Conservation (phyloP, 2,797 vertebrate species). For the Danio tinwini region DNA sequence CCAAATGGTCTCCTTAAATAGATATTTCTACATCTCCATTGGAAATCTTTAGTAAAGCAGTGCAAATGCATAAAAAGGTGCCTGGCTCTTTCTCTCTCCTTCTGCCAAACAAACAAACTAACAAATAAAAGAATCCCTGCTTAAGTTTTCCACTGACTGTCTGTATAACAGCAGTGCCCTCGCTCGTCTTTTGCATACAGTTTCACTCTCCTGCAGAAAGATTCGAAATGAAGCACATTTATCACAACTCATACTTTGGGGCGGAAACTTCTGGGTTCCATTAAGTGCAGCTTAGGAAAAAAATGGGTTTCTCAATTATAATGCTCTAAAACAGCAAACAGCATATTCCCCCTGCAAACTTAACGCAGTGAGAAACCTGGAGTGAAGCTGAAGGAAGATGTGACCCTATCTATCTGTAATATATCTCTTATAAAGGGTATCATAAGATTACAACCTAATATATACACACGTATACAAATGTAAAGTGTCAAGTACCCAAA, state of each 20-base stretch:
- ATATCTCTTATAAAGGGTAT: slow-evolving; percentile 77
- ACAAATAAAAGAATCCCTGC: slow-evolving; percentile 71
- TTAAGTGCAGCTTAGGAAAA: slow-evolving; percentile 76
- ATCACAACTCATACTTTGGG: slow-evolving; percentile 74
- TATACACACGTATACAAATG: slow-evolving; percentile 81
- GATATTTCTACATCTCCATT: slow-evolving; percentile 65
- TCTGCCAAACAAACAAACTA: slow-evolving; percentile 66
- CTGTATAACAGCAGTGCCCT: slow-evolving; percentile 71
- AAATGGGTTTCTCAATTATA: slow-evolving; percentile 67
- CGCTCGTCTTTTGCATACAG: slow-evolving; percentile 69
- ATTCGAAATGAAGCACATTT: slow-evolving; percentile 76
- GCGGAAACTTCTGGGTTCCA: slow-evolving; percentile 71
- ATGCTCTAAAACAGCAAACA: slow-evolving; percentile 71
- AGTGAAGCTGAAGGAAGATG: slow-evolving; percentile 76
- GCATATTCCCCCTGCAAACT: slow-evolving; percentile 70
- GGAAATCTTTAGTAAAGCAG: slow-evolving; percentile 84
- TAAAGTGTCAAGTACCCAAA: slow-evolving; percentile 89
- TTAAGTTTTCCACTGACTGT: slow-evolving; percentile 69
- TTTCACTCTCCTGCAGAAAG: slow-evolving; percentile 74
- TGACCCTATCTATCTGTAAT: slow-evolving; percentile 72
- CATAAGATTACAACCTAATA: slow-evolving; percentile 77
- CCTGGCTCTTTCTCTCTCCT: slow-evolving; percentile 70
- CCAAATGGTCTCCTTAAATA: slow-evolving; percentile 72
- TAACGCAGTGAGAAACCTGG: slow-evolving; percentile 76
- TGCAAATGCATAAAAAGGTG: slow-evolving; percentile 83